Evolutionary conservation across 2,888 invertebrate genomes (phyloP).

Genomic region (Oeneis ivallda): DNA sequence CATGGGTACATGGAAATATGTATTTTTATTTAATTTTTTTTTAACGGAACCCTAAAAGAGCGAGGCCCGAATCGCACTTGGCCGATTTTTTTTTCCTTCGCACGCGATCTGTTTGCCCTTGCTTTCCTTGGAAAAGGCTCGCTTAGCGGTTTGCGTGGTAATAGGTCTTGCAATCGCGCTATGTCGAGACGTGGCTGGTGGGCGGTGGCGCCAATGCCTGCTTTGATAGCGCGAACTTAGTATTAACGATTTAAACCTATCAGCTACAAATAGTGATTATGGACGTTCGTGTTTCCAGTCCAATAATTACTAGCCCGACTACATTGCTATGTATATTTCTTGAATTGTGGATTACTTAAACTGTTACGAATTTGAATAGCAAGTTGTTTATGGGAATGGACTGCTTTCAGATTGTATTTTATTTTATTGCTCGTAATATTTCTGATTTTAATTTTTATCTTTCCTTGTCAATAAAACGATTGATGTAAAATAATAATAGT

Average conservation of each 20-base stretch:
- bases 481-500: too few species aligned
- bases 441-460: not conserved
- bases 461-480: not conserved
- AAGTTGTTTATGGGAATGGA: conserved; percentile 20
- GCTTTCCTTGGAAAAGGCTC: conserved; percentile 28
- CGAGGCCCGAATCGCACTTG: too few species aligned
- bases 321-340: conserved; percentile 39
- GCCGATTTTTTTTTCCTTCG: too few species aligned
- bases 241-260: conserved; percentile 50
- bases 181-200: conserved; percentile 47
- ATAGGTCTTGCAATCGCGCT: conserved; percentile 46
- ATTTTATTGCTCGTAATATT: not conserved
- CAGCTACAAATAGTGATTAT: conserved; percentile 63
- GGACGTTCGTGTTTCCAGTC: conserved; percentile 55
- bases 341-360: conserved; percentile 35
- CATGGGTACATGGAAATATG: too few species aligned
- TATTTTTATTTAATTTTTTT: too few species aligned
- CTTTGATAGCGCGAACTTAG: conserved; percentile 48
- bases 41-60: too few species aligned
- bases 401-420: conserved; percentile 21
- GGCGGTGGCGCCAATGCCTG: conserved; percentile 53
- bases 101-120: conserved; percentile 11
- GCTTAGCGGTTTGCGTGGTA: conserved; percentile 42
- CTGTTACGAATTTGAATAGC: conserved; percentile 35
- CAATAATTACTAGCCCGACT: conserved; percentile 57